Evolutionary conservation across 2,888 invertebrate species (phyloP).

Genomic region (Hydrotaea diabolus): DNA sequence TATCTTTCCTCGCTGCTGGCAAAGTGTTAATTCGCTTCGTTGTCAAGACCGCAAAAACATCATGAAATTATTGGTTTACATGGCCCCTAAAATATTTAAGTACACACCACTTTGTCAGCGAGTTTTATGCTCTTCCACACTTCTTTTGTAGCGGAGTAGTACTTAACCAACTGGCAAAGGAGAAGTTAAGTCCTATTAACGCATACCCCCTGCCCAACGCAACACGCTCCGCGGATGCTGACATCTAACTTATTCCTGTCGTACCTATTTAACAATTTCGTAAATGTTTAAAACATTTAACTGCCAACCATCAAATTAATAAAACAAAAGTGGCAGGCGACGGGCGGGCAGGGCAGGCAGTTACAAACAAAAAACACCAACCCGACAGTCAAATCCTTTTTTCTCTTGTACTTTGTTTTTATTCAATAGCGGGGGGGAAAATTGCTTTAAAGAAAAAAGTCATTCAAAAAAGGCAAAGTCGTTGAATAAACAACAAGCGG

Average conservation of each 20-base stretch:
- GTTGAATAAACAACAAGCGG: neutral
- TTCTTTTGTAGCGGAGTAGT: neutral
- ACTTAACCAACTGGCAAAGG: neutral
- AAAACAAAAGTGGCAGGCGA: constrained; percentile 14
- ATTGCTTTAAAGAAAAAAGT: neutral
- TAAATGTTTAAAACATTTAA: constrained; percentile 25
- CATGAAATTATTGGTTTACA: too few relatives aligned
- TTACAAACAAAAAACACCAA: neutral
- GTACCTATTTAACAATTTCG: constrained; percentile 4
- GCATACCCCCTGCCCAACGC: neutral
- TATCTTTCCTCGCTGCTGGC: too few relatives aligned
- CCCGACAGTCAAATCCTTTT: constrained; percentile 3
- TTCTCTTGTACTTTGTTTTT: neutral
- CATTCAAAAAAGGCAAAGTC: neutral
- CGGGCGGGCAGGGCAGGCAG: too few relatives aligned
- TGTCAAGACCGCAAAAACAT: too few relatives aligned
- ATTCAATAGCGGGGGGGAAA: too few relatives aligned
- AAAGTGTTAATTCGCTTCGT: too few relatives aligned
- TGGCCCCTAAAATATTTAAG: too few relatives aligned
- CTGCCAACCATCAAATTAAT: constrained; percentile 25
- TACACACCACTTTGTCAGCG: too few relatives aligned
- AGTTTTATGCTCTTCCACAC: too few relatives aligned
- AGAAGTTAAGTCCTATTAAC: neutral
- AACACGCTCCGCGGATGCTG: too few relatives aligned
- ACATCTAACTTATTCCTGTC: neutral